Evolutionary conservation across 2,797 vertebrate species (phyloP), one percentile per base, ranked within the genome.

Genomic region (Pipistrellus nathusii): DNA sequence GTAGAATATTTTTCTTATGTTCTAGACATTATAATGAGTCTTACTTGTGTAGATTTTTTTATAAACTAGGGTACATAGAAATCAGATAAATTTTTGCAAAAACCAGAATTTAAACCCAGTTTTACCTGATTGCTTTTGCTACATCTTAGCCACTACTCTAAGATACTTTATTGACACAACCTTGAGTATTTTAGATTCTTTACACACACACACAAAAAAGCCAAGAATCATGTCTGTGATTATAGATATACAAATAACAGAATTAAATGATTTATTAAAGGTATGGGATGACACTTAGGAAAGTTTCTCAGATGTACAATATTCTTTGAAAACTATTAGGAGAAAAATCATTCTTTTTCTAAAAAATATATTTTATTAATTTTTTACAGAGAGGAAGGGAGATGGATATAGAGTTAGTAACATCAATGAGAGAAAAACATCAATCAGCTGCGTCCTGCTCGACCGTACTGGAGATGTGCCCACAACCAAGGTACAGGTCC

Each of bases 71-170:
- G 9, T 64, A 30, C 1, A 35, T 4, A 57, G 8, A 93, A 68
- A 51, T 82, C 69, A 91, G 55, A n/a, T 14, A 23, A 13, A 13
- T 51, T 92, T 92, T 95, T 92, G 12, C 21, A 59, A 8, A 86
- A 81, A 8, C 4, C 41, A 38, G 0, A 41, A 44, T 55, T 87
- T 71, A 78, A 91, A 14, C 9, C 0, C 3, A 73, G 7, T 30
- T 85, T 32, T 62, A 51, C 35, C 20, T 83, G n/a, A 88, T 69
- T 83, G 41, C 0, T 71, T 57, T 72, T 38, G 17, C 3, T 71
- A 46, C 17, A 76, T 78, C 21, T 69, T 51, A 75, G 51, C 2
- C 14, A 68, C 27, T 77, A 57, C 3, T 64, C 15, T 76, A 9
- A 59, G 17, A 32, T 30, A 10, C 7, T 21, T 57, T 51, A 62